A percentile compares a stretch with the other conserved stretches of the same genome.
phyloP scores from a whole-genome alignment of 2,888 invertebrate species.

The Epiblema foenella region DNA sequence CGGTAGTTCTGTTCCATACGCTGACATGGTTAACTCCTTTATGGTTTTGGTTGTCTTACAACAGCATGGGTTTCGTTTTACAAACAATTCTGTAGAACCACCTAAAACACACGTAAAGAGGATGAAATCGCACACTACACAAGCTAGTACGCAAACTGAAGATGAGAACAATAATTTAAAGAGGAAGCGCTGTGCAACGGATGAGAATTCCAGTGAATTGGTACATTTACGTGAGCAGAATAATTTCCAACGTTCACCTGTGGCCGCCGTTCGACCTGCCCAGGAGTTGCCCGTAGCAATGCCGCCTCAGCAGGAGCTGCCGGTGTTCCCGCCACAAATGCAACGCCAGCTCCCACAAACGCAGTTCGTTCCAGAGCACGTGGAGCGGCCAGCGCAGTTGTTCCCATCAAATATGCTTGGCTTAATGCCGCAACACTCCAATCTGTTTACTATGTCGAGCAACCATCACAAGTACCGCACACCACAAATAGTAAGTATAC shows the following conservation, averaged over 20 bases:
- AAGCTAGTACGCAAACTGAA: not conserved
- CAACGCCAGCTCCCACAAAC: not conserved
- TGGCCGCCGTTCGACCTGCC: not conserved
- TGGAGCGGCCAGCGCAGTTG: conserved; percentile 1
- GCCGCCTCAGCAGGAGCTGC: conserved; percentile 6
- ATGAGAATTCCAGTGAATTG: conserved; percentile 1
- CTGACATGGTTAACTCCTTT: not conserved
- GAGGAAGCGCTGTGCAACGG: not conserved
- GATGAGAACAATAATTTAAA: not conserved
- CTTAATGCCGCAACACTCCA: not conserved
- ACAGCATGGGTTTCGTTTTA: not conserved
- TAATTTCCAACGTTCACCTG: not conserved
- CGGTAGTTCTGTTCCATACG: not conserved
- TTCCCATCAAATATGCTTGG: not conserved
- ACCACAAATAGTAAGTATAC: conserved; percentile 5
- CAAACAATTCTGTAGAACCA: not conserved
- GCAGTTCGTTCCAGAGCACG: conserved; percentile 1
- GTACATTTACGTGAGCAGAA: not conserved
- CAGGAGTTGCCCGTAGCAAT: not conserved
- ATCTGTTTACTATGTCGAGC: not conserved
- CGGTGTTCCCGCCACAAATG: not conserved
- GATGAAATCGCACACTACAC: not conserved
- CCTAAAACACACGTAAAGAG: not conserved
- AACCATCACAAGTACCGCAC: not conserved
- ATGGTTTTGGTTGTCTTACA: not conserved